Evolutionary conservation across 2,797 vertebrate genomes (phyloP), one percentile per base, ranked within the genome.

Genomic region (Lindbergichthys nudifrons): DNA sequence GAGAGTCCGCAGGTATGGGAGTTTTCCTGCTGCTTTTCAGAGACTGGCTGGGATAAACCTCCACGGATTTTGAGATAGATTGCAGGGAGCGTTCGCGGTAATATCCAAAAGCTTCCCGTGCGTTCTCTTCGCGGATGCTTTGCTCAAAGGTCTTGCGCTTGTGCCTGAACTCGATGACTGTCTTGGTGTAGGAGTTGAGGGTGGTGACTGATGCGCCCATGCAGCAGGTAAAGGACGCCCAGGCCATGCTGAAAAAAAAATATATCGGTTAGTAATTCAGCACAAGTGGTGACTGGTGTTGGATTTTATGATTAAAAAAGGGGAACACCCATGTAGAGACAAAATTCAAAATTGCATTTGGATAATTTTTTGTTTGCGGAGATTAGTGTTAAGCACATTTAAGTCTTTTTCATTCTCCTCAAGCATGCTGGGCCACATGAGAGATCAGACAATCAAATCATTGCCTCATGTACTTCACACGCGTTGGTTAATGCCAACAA

Each of bases 121-220:
- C 93, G 32, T 96, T 95, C 85, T 97, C 96, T 90, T 96, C 95
- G 16, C 96, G 94, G 81, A 96, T 95, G 88, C 95, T 96, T 83
- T 97, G 97, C 91, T 97, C 96, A 46, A 97, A 97, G 73, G 96
- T 96, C 88, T 97, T 98, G 84, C 96, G 96, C 83, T 98, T 97
- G 94, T 97, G 96, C 59, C 97, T 94, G 94, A 98, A 98, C 93
- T 98, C 97, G 16, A 98, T 97, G 92, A 98, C 97, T 5, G 97
- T 98, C 94, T 98, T 98, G 0, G 97, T 98, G 92, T 98, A 98
- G 68, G 97, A 98, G 95, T 98, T 98, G 88, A 98, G 93, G 13
- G 97, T 98, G 85, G 97, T 98, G 87, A 98, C 97, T 0, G 97
- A 98, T 9, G 97, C 97, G 0, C 97, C 97, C 97, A 98, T 98